A percentile compares a stretch with the other conserved stretches of the same genome.
phyloP scores from a whole-genome alignment of 2,797 vertebrate species.

The Hypotaenidia philippensis region DNA sequence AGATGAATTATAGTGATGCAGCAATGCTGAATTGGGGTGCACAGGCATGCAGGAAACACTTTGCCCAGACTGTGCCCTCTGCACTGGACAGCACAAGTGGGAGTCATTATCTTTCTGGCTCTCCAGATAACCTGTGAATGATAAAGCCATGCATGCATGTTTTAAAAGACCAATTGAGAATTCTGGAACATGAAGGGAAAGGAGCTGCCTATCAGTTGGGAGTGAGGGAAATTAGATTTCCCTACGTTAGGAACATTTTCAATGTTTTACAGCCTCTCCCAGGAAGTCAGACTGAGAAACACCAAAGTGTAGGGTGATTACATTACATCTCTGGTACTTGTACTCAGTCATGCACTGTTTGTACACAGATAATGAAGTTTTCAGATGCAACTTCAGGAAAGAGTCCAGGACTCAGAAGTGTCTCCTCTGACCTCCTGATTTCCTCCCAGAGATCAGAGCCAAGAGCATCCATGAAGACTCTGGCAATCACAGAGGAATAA shows the following conservation, averaged over 20 bases:
- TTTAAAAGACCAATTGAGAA: not conserved
- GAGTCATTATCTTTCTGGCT: not conserved
- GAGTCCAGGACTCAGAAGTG: not conserved
- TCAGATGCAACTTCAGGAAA: not conserved
- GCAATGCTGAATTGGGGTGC: not conserved
- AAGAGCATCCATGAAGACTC: not conserved
- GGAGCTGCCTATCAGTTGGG: accelerated
- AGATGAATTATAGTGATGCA: not conserved
- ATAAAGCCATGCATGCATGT: not conserved
- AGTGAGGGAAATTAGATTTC: not conserved
- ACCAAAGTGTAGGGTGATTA: not conserved
- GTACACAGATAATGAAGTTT: not conserved
- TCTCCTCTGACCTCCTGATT: not conserved
- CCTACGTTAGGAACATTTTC: not conserved
- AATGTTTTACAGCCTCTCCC: not conserved
- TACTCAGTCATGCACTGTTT: not conserved
- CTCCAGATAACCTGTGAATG: accelerated
- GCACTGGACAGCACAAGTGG: not conserved
- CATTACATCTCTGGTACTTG: not conserved
- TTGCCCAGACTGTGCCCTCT: not conserved
- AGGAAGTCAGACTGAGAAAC: not conserved
- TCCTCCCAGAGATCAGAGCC: not conserved
- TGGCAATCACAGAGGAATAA: not conserved
- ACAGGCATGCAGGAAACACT: not conserved
- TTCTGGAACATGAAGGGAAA: not conserved